These are phyloP conservation scores for Leptopilina boulardi DNA, from an alignment of 1,140 invertebrate genomes.

Conservation along the genomic window DNA sequence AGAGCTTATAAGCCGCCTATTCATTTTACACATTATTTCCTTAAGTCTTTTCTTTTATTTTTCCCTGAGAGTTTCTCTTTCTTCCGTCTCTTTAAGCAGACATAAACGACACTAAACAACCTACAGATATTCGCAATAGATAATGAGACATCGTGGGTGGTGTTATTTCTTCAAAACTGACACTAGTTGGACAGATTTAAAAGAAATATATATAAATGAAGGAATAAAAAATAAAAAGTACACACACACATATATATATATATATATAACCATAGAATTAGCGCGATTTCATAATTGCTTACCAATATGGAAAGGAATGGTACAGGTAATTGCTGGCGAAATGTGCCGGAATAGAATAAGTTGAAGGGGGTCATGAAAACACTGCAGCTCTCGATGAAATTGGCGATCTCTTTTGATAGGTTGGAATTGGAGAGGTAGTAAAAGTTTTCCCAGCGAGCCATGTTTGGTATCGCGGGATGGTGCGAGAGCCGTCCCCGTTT, in stretches of 20 bases:
- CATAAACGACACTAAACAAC: neutral
- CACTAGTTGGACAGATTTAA: neutral
- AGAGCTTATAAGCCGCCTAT: slow-evolving; percentile 2
- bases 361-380: slow-evolving; percentile 26
- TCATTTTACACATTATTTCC: neutral
- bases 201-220: neutral
- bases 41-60: neutral
- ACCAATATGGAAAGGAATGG: slow-evolving; percentile 22
- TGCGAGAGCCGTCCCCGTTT: no score
- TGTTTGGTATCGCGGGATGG: slow-evolving; percentile 21
- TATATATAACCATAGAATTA: neutral
- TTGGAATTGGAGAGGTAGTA: neutral
- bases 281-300: slow-evolving; percentile 27
- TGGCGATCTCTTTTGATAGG: slow-evolving; percentile 25
- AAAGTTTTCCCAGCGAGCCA: slow-evolving; percentile 22
- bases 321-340: slow-evolving; percentile 20
- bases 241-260: neutral
- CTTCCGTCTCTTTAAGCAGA: neutral
- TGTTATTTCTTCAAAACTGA: slow-evolving; percentile 13
- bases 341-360: slow-evolving; percentile 12
- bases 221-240: neutral
- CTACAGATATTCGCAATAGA: slow-evolving; percentile 22
- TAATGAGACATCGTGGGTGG: slow-evolving; percentile 32
- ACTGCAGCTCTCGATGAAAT: slow-evolving; percentile 10
- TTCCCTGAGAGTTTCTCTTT: neutral